phyloP scores from a whole-genome alignment of 2,797 vertebrate species.

The Squalus acanthias region DNA sequence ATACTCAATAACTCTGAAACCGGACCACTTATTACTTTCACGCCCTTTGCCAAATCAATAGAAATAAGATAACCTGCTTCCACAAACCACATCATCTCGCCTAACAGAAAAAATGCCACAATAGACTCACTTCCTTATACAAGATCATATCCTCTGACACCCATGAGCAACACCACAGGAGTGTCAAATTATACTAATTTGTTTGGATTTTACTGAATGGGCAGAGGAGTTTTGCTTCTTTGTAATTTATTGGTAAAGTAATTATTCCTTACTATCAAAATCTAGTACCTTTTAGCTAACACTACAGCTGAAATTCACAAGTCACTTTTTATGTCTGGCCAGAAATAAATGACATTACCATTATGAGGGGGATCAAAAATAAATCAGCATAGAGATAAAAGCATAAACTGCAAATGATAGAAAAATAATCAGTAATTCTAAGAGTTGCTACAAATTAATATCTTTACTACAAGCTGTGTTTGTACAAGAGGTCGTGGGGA shows the following conservation, averaged over 20 bases:
- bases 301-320: neutral
- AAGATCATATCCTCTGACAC: neutral
- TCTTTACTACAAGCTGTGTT: neutral
- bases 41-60: neutral
- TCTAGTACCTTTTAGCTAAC: neutral
- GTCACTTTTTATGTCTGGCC: neutral
- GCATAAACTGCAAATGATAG: neutral
- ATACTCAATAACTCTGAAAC: neutral
- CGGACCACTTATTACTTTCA: neutral
- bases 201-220: neutral
- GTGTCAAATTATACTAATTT: neutral
- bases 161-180: neutral
- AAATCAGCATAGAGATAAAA: neutral
- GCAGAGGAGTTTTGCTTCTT: neutral
- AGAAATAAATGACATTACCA: neutral
- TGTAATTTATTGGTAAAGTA: neutral
- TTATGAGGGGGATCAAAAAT: neutral
- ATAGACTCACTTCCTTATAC: neutral
- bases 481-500: neutral
- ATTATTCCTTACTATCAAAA: neutral
- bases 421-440: neutral
- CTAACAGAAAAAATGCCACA: neutral
- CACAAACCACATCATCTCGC: neutral
- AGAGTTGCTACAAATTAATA: neutral
- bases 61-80: neutral